Evolutionary conservation across 2,797 vertebrate genomes (phyloP).

Genomic region (Mallotus villosus): DNA sequence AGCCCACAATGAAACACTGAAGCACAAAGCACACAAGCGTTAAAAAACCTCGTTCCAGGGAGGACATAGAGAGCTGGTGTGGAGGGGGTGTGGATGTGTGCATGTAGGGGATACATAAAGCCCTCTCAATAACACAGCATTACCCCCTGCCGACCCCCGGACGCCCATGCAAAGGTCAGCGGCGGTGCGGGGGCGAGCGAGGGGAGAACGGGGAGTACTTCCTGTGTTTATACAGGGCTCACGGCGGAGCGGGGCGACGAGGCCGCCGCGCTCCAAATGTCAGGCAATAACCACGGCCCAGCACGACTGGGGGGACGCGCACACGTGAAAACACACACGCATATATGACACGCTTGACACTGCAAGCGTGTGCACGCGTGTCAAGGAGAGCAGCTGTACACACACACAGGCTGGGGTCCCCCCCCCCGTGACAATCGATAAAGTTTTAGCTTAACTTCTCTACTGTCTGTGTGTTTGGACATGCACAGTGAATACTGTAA

Average conservation of each 20-base stretch:
- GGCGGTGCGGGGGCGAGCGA: slow-evolving; percentile 36
- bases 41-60: neutral
- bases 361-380: too few species aligned
- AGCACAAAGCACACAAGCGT: neutral
- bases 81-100: slow-evolving; percentile 16
- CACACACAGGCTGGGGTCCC: slow-evolving; percentile 27
- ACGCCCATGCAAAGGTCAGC: slow-evolving; percentile 68
- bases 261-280: slow-evolving; percentile 67
- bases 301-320: slow-evolving; percentile 51
- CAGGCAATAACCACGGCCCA: slow-evolving; percentile 70
- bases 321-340: neutral
- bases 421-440: neutral
- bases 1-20: neutral
- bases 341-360: neutral
- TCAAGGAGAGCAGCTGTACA: slow-evolving; percentile 6
- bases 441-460: neutral
- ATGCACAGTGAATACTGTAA: neutral
- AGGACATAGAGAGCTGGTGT: neutral
- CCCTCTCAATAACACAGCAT: slow-evolving; percentile 69
- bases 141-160: slow-evolving; percentile 61
- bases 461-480: too few species aligned
- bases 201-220: slow-evolving; percentile 44
- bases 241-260: slow-evolving; percentile 43
- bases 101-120: slow-evolving; percentile 55
- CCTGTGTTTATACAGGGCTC: slow-evolving; percentile 68